Evolutionary conservation across 2,797 vertebrate genomes (phyloP).

Genomic region (Gorsachius magnificus): DNA sequence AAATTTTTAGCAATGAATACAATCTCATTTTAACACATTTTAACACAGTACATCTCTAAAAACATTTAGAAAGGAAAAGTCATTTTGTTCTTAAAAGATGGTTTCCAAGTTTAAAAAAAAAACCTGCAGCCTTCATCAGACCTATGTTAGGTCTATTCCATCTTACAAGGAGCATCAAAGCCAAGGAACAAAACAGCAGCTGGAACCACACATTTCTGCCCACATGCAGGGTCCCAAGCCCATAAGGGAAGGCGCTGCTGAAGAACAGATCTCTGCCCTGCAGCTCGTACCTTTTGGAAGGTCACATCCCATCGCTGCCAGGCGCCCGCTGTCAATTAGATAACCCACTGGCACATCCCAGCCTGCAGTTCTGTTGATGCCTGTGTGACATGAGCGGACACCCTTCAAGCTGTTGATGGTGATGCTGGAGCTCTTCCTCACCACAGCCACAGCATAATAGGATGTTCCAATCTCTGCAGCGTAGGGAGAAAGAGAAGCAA

Average conservation of each 20-base stretch:
- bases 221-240: background rate
- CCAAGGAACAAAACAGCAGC: background rate
- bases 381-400: constrained; percentile 89
- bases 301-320: constrained; percentile 89
- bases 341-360: constrained; percentile 93
- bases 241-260: accelerated
- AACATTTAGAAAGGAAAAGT: background rate
- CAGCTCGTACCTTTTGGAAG: constrained; percentile 78
- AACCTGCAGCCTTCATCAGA: background rate
- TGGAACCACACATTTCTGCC: background rate
- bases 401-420: constrained; percentile 84
- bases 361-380: constrained; percentile 86
- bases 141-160: background rate
- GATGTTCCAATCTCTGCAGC: constrained; percentile 72
- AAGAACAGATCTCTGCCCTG: background rate
- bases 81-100: background rate
- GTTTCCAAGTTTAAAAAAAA: background rate
- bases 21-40: background rate
- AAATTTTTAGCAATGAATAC: background rate
- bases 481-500: background rate
- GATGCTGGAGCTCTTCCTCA: constrained; percentile 78
- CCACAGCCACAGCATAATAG: constrained; percentile 92
- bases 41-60: background rate
- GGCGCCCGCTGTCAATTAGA: constrained; percentile 84
- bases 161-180: background rate